Base-by-base conservation (phyloP, 2,888 invertebrate species). In the Ectemnius lituratus region DNA sequence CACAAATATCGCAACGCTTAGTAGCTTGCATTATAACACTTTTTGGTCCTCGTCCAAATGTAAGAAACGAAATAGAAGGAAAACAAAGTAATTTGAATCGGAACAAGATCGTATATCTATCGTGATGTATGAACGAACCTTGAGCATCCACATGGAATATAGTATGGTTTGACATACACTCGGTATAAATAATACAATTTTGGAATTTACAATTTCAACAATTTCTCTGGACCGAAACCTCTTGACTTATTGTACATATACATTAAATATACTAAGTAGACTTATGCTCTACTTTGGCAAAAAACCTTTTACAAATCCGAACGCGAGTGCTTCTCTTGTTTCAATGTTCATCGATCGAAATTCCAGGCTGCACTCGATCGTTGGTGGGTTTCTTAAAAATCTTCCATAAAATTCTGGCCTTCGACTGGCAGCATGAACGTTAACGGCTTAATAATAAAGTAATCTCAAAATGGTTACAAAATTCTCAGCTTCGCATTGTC, bases 221-320 rank as follows among this genome's bases (percentile, higher is more conserved):
- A 72, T 63, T 68, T 27, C 76, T 67, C 61, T 63, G 65, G 66
- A 71, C 74, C 49, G 75, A 76, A 70, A 62, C 65, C 57, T 70
- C 56, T 37, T 37, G 62, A 47, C 78, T 81, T 81, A 83, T 80
- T 49, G 69, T 85, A 84, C 79, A 82, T 80, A 80, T 82, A 84
- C 78, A 81, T 79, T 85, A 86, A 83, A 84, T 80, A 84, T 81
- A 84, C 79, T 84, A 81, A 85, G 84, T 84, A 85, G 86, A 84
- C 86, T 85, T 87, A 89, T 69, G 83, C 83, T 84, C 84, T 87
- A 86, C 81, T 85, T 85, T 85, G 87, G 89, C 87, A 86, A 80
- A 81, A 77, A 81, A 76, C 16, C 78, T 80, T 85, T 84, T 85
- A 83, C 81, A 84, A 85, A 84, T 83, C 81, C 81, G 81, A 80